A percentile compares a stretch with the other conserved stretches of the same genome.
phyloP scores from a whole-genome alignment of 2,888 invertebrate species.

The Chloroclysta siterata region DNA sequence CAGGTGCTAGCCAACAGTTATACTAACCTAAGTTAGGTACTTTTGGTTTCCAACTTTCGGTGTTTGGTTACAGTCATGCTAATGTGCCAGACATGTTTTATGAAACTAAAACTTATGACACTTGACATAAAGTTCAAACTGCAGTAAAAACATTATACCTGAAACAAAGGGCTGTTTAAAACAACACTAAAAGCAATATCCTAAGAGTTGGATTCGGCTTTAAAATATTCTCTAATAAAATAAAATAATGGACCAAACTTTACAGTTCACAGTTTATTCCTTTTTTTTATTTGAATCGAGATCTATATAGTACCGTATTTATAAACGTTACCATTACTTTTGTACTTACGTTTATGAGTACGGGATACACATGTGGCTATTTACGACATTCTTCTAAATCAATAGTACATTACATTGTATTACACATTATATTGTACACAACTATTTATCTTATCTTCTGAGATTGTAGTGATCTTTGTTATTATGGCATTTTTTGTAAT shows the following conservation, averaged over 20 bases:
- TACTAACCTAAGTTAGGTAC: constrained; percentile 16
- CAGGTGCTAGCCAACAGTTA: constrained; percentile 19
- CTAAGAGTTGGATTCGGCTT: not conserved
- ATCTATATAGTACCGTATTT: too few relatives aligned
- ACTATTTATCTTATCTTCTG: too few relatives aligned
- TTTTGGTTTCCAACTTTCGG: constrained; percentile 12
- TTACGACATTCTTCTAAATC: too few relatives aligned
- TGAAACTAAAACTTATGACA: constrained; percentile 9
- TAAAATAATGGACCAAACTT: not conserved
- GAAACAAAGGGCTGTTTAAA: constrained; percentile 1
- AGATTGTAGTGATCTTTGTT: too few relatives aligned
- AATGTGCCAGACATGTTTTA: constrained; percentile 15
- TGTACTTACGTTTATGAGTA: too few relatives aligned
- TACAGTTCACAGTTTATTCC: not conserved
- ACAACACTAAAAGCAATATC: not conserved
- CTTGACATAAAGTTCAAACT: constrained; percentile 4
- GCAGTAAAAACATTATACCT: not conserved
- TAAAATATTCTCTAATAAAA: not conserved
- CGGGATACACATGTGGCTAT: too few relatives aligned
- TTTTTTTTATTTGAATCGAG: too few relatives aligned
- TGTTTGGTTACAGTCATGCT: constrained; percentile 8
- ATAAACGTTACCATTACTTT: too few relatives aligned
- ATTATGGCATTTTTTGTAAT: too few relatives aligned
- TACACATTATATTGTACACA: too few relatives aligned
- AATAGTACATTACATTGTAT: too few relatives aligned